A percentile compares a stretch with the other conserved stretches of the same genome.
Evolutionary conservation across 2,797 vertebrate species (phyloP).

Genomic region (Siniperca scherzeri): DNA sequence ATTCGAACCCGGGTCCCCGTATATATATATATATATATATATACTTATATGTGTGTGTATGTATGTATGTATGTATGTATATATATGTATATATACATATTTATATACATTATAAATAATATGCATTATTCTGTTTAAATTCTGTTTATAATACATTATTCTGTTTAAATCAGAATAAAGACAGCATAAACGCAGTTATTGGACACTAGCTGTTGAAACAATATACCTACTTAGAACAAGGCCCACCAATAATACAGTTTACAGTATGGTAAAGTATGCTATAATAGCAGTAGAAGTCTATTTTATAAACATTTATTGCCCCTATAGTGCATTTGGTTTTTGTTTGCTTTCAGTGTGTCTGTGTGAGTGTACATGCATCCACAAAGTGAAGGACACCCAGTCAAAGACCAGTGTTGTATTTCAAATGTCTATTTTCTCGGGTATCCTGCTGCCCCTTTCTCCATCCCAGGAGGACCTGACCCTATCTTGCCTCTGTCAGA

Average conservation of each 20-base stretch:
- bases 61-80: too few species aligned
- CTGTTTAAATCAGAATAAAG: slow-evolving; percentile 1
- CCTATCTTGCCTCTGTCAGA: slow-evolving; percentile 54
- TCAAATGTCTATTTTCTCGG: slow-evolving; percentile 53
- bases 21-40: too few species aligned
- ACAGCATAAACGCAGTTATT: neutral
- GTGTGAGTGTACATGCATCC: neutral
- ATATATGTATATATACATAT: too few species aligned
- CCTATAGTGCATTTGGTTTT: neutral
- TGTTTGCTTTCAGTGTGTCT: neutral
- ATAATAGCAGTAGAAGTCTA: neutral
- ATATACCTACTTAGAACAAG: neutral
- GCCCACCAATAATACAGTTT: neutral
- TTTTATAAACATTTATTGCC: neutral
- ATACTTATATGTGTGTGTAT: too few species aligned
- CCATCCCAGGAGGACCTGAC: slow-evolving; percentile 46
- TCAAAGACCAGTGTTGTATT: slow-evolving; percentile 55
- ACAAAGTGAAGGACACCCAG: slow-evolving; percentile 11
- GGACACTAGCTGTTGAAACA: neutral
- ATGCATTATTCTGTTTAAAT: too few species aligned
- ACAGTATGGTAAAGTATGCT: neutral
- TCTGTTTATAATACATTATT: too few species aligned
- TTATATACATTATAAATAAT: too few species aligned
- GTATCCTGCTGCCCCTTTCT: slow-evolving; percentile 26
- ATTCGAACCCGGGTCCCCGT: too few species aligned